phyloP scores from a whole-genome alignment of 2,113 vertebrate genomes.

The Nematolebias whitei region DNA sequence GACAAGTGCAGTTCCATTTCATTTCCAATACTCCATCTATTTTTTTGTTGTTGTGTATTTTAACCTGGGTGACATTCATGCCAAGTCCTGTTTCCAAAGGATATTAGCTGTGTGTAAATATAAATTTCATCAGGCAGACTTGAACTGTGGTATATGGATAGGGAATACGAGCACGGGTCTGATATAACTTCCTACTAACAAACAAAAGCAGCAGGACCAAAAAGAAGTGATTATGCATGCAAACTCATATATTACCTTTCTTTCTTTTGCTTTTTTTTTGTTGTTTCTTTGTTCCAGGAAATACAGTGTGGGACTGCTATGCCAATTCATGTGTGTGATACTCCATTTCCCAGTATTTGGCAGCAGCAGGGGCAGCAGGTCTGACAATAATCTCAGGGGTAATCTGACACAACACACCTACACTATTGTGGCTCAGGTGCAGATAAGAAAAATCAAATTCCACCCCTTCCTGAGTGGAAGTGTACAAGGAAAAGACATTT shows the following conservation, averaged over 20 bases:
- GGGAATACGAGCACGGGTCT: slow-evolving; percentile 49
- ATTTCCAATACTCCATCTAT: too few relatives aligned
- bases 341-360: slow-evolving; percentile 40
- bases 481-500: slow-evolving; percentile 24
- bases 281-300: not conserved
- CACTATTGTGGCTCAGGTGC: slow-evolving; percentile 42
- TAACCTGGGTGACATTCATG: not conserved
- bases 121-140: slow-evolving; percentile 14
- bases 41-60: too few relatives aligned
- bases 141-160: slow-evolving; percentile 31
- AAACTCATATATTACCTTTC: slow-evolving; percentile 17
- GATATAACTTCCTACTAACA: slow-evolving; percentile 33
- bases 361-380: slow-evolving; percentile 32
- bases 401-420: slow-evolving; percentile 66
- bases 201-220: slow-evolving; percentile 51
- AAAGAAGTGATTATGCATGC: slow-evolving; percentile 32
- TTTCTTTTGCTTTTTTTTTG: slow-evolving; percentile 36
- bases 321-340: slow-evolving; percentile 15
- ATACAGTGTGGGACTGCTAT: slow-evolving; percentile 31
- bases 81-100: not conserved
- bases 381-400: slow-evolving; percentile 53
- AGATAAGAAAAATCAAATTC: slow-evolving; percentile 31
- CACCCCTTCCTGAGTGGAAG: slow-evolving; percentile 16
- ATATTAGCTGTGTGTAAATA: slow-evolving; percentile 7
- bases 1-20: too few relatives aligned